phyloP scores from a whole-genome alignment of 64 coral and sea anemone species.

The Montipora foliosa region DNA sequence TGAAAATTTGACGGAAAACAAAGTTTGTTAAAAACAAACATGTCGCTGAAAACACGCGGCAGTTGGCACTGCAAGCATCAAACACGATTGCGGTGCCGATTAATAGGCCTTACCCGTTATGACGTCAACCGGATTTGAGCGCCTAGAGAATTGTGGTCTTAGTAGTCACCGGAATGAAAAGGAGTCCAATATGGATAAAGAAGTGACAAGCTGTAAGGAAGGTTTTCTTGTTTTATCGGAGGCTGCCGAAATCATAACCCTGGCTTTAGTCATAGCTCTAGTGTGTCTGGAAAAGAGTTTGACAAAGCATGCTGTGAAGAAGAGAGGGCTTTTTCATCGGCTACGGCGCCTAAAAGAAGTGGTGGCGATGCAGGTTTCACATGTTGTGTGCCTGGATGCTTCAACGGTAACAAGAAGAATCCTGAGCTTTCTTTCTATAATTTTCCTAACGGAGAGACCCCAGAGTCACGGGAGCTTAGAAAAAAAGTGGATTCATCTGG shows the following conservation, averaged over 20 bases:
- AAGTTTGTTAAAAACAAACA: too few relatives aligned
- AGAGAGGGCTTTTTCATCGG: neutral
- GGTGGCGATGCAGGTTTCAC: conserved; percentile 43
- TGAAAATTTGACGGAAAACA: too few relatives aligned
- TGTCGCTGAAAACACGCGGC: too few relatives aligned
- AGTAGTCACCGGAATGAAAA: conserved; percentile 3
- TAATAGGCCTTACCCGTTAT: too few relatives aligned
- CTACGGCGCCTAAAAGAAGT: neutral
- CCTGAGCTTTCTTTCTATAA: conserved; percentile 62
- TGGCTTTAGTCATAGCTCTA: conserved; percentile 12
- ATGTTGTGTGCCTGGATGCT: conserved; percentile 63
- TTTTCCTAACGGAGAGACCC: conserved; percentile 13
- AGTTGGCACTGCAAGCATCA: too few relatives aligned
- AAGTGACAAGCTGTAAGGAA: neutral
- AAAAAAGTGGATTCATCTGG: conserved; percentile 42
- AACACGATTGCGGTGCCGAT: too few relatives aligned
- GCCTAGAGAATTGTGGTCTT: conserved; percentile 25
- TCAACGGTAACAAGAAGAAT: conserved; percentile 49
- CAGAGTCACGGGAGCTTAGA: conserved; percentile 33
- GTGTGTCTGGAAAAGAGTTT: neutral
- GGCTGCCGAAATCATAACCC: neutral
- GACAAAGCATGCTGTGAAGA: neutral
- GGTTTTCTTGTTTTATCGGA: conserved; percentile 1
- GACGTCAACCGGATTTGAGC: neutral
- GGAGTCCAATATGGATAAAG: neutral